Conservation (phyloP, 2,797 vertebrate genomes). For the Podarcis siculus region DNA sequence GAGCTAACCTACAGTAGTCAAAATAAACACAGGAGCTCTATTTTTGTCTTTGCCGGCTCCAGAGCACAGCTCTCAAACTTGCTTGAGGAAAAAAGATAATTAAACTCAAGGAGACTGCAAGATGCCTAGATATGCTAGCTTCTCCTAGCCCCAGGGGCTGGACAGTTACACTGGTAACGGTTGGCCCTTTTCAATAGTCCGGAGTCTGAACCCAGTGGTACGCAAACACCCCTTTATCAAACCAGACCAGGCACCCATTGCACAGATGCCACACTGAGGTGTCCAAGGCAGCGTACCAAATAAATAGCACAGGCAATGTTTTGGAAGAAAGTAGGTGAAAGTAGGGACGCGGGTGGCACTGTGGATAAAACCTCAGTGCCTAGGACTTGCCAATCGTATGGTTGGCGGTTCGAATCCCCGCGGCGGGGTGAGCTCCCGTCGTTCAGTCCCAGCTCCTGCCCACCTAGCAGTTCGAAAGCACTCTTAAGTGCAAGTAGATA, state of each 20-base stretch:
- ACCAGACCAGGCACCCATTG: too few relatives aligned
- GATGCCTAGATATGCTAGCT: not conserved
- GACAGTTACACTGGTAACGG: not conserved
- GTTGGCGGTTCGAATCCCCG: too few relatives aligned
- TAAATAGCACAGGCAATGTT: not conserved
- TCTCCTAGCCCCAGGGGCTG: not conserved
- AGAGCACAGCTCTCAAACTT: not conserved
- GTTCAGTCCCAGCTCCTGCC: too few relatives aligned
- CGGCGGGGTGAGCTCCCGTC: too few relatives aligned
- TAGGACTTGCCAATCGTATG: too few relatives aligned
- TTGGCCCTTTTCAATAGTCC: not conserved
- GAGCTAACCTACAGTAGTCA: slow-evolving; percentile 15
- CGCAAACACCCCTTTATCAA: not conserved
- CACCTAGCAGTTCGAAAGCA: too few relatives aligned
- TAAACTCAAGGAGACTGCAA: not conserved
- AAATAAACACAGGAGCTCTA: slow-evolving; percentile 33
- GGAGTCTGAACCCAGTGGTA: too few relatives aligned
- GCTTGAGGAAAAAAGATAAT: not conserved
- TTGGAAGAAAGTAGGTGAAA: not conserved
- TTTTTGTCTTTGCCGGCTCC: slow-evolving; percentile 15
- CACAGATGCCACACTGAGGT: not conserved
- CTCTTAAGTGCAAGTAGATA: too few relatives aligned
- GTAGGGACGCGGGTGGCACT: too few relatives aligned
- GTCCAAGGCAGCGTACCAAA: not conserved
- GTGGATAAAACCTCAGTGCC: too few relatives aligned